phyloP scores from a whole-genome alignment of 1,140 invertebrate species.

The Macrosteles quadrilineatus region DNA sequence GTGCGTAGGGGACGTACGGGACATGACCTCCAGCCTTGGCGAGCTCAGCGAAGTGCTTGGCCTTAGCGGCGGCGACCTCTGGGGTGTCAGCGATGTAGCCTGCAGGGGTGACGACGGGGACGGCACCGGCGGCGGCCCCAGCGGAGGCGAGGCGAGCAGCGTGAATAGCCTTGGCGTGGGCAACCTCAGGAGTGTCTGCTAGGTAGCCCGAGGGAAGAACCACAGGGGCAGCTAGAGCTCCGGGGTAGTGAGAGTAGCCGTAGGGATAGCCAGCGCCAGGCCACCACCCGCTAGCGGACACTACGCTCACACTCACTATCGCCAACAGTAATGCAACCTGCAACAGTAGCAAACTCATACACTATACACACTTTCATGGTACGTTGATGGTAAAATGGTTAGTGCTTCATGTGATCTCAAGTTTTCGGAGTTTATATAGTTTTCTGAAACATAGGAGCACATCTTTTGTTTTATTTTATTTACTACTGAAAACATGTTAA shows the following conservation, averaged over 20 bases:
- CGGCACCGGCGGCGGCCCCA: slow-evolving; percentile 32
- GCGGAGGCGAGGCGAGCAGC: slow-evolving; percentile 28
- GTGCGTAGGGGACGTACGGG: not conserved
- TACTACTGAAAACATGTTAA: too few species aligned
- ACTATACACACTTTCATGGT: too few species aligned
- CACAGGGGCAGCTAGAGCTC: slow-evolving; percentile 28
- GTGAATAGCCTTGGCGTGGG: slow-evolving; percentile 53
- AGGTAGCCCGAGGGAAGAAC: slow-evolving; percentile 46
- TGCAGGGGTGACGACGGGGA: slow-evolving; percentile 53
- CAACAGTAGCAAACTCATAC: too few species aligned
- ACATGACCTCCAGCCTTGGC: slow-evolving; percentile 29
- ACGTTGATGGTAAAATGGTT: too few species aligned
- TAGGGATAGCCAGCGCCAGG: slow-evolving; percentile 43
- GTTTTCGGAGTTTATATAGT: too few species aligned
- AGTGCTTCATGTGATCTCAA: too few species aligned
- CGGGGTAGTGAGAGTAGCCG: slow-evolving; percentile 36
- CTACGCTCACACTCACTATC: not conserved
- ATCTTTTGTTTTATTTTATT: too few species aligned
- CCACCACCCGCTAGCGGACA: not conserved
- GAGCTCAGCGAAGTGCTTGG: slow-evolving; percentile 55
- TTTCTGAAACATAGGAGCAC: too few species aligned
- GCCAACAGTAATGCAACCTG: slow-evolving; percentile 19
- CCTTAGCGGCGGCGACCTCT: slow-evolving; percentile 61
- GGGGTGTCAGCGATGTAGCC: slow-evolving; percentile 61
- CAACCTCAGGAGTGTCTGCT: slow-evolving; percentile 56